Conservation (phyloP, 2,888 invertebrate species). For the Polymixis lichenea region DNA sequence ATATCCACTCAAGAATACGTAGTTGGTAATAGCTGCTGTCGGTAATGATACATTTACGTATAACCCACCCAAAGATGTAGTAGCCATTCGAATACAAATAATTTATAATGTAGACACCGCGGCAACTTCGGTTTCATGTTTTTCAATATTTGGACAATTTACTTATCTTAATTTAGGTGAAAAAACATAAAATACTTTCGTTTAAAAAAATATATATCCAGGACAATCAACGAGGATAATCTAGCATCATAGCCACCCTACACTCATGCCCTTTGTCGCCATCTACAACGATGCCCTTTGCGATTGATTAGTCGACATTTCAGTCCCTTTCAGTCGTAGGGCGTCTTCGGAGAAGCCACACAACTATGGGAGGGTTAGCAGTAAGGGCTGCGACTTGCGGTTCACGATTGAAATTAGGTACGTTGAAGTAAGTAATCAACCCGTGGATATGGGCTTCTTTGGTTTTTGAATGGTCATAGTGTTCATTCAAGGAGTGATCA, state of each 20-base stretch:
- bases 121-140: neutral
- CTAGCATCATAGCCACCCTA: conserved; percentile 58
- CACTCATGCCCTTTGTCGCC: conserved; percentile 79
- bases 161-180: neutral
- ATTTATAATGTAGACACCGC: neutral
- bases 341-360: conserved; percentile 83
- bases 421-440: conserved; percentile 48
- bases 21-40: neutral
- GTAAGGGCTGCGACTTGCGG: conserved; percentile 55
- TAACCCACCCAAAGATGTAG: neutral
- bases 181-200: neutral
- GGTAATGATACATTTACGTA: neutral
- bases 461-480: neutral
- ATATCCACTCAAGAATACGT: neutral
- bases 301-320: conserved; percentile 89
- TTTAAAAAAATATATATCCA: neutral
- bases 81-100: too few species aligned
- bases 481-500: conserved; percentile 3
- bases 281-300: conserved; percentile 82
- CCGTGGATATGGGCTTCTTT: neutral
- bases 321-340: conserved; percentile 84
- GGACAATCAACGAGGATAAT: neutral
- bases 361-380: conserved; percentile 61
- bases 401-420: conserved; percentile 60
- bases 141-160: too few species aligned